Evolutionary conservation across 2,113 vertebrate species (phyloP).

Genomic region (Lota lota): DNA sequence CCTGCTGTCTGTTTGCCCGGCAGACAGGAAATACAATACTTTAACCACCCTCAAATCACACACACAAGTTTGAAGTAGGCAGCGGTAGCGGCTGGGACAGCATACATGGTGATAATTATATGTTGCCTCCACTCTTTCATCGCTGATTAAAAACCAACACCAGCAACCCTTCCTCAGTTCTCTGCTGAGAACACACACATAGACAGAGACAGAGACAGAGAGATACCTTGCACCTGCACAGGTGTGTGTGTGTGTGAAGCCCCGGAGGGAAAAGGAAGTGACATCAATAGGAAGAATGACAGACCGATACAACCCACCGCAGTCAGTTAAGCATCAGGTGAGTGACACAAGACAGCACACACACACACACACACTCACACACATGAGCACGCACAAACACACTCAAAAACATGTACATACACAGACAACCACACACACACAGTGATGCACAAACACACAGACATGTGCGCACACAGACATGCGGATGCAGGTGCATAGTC

Average conservation of each 20-base stretch:
- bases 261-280: slow-evolving; percentile 63
- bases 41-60: slow-evolving; percentile 27
- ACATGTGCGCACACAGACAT: too few species aligned
- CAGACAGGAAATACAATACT: slow-evolving; percentile 11
- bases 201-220: too few species aligned
- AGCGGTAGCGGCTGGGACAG: neutral
- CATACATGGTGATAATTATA: slow-evolving; percentile 55
- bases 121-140: slow-evolving; percentile 56
- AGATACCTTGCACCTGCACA: slow-evolving; percentile 60
- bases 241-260: slow-evolving; percentile 56
- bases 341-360: slow-evolving; percentile 32
- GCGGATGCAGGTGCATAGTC: too few species aligned
- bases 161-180: slow-evolving; percentile 17
- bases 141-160: slow-evolving; percentile 61
- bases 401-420: too few species aligned
- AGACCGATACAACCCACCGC: slow-evolving; percentile 37
- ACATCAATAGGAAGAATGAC: slow-evolving; percentile 65
- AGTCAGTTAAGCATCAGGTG: slow-evolving; percentile 32
- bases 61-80: neutral
- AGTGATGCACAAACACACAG: too few species aligned
- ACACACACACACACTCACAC: too few species aligned
- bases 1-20: neutral
- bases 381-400: too few species aligned
- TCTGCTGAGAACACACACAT: slow-evolving; percentile 26
- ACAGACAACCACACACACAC: too few species aligned